Evolutionary conservation across 2,113 vertebrate genomes (phyloP).

Genomic region (Aepyceros melampus): DNA sequence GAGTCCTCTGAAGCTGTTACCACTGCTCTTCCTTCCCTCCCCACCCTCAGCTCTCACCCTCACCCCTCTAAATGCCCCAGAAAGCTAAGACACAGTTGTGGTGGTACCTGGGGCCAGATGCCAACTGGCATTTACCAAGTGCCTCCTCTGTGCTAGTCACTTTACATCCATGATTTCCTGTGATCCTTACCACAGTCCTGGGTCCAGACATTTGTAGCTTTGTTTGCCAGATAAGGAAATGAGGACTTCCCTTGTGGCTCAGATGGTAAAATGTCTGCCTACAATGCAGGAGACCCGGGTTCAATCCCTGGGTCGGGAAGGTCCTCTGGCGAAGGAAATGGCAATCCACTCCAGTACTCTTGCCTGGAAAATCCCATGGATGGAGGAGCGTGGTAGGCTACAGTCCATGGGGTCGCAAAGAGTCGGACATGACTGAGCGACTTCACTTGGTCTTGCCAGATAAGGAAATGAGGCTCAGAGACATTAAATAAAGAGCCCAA

Average conservation of each 20-base stretch:
- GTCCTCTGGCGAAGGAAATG: no score
- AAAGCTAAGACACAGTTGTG: not conserved
- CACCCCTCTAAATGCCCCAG: not conserved
- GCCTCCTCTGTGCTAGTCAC: not conserved
- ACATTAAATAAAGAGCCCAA: not conserved
- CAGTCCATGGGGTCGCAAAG: no score
- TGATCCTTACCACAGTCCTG: not conserved
- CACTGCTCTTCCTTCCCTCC: not conserved
- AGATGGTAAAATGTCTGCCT: no score
- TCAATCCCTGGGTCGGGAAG: no score
- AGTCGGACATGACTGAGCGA: no score
- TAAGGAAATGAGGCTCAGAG: not conserved
- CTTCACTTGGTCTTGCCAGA: not conserved
- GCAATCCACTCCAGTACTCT: no score
- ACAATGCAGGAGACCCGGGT: no score
- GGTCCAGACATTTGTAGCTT: not conserved
- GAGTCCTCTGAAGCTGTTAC: not conserved
- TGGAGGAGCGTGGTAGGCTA: no score
- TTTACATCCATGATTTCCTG: not conserved
- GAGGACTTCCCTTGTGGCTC: not conserved
- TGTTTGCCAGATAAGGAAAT: not conserved
- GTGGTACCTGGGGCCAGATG: not conserved
- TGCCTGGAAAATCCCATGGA: no score
- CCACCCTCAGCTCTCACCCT: not conserved
- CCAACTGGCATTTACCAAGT: not conserved